A percentile compares a stretch with the other conserved stretches of the same genome.
These are phyloP conservation scores for Aspidiotus destructor DNA, from an alignment of 2,888 invertebrate species.

Conservation along the genomic window DNA sequence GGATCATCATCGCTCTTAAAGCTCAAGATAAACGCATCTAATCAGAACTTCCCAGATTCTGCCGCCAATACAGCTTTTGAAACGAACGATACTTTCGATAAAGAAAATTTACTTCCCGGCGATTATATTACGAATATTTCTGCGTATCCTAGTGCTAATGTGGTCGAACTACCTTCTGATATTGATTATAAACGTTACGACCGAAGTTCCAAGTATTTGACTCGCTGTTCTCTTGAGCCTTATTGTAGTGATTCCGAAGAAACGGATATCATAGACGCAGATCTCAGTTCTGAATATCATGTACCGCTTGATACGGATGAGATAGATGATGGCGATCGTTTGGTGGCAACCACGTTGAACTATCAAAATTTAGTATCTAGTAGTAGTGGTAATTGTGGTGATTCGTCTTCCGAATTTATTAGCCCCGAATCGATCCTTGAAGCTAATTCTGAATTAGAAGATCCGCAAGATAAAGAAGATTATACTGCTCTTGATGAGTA, in stretches of 20 bases:
- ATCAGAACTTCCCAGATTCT: constrained; percentile 3
- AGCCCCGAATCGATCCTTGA: constrained; percentile 21
- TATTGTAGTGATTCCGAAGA: constrained; percentile 5
- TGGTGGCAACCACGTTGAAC: not conserved
- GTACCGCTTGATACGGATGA: constrained; percentile 12
- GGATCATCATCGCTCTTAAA: constrained; percentile 13
- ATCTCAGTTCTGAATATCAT: constrained; percentile 11
- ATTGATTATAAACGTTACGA: constrained; percentile 9
- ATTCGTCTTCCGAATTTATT: not conserved
- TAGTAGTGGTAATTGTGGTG: not conserved
- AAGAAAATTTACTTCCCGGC: constrained; percentile 18
- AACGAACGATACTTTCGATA: constrained; percentile 14
- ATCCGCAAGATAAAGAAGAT: constrained; percentile 16
- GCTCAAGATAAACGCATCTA: not conserved
- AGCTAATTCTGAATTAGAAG: constrained; percentile 17
- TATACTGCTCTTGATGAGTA: constrained; percentile 12
- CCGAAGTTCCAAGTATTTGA: not conserved
- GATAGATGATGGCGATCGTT: not conserved
- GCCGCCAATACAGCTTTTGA: not conserved
- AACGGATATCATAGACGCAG: constrained; percentile 18
- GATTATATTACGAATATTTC: constrained; percentile 12
- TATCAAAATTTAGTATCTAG: constrained; percentile 8
- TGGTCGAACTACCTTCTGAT: constrained; percentile 12
- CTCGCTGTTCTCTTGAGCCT: constrained; percentile 12
- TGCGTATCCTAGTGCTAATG: constrained; percentile 11